Conservation (phyloP, 2,797 vertebrate genomes). For the Catharus ustulatus region DNA sequence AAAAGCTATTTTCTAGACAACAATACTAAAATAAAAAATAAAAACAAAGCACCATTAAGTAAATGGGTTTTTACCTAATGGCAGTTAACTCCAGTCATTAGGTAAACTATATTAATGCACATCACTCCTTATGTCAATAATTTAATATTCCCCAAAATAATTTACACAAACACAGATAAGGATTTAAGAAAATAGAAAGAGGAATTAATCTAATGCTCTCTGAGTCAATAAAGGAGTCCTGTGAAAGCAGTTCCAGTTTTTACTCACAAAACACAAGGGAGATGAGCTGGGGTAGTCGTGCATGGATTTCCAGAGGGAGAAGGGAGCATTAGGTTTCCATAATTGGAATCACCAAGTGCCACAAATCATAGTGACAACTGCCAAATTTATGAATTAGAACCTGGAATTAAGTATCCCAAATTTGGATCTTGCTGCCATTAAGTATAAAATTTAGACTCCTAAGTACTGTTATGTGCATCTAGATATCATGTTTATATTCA, state of each 20-base stretch:
- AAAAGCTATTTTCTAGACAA: slow-evolving; percentile 57
- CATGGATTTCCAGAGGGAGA: slow-evolving; percentile 16
- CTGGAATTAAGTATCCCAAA: neutral
- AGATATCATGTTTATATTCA: neutral
- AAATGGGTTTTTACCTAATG: slow-evolving; percentile 63
- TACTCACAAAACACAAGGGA: neutral
- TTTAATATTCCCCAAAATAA: slow-evolving; percentile 60
- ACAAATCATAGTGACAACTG: slow-evolving; percentile 48
- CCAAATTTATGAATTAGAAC: slow-evolving; percentile 30
- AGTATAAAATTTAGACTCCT: neutral
- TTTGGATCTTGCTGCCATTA: slow-evolving; percentile 1
- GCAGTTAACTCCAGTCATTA: slow-evolving; percentile 49
- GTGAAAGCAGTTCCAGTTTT: neutral
- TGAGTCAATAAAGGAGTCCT: slow-evolving; percentile 30
- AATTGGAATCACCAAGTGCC: slow-evolving; percentile 28
- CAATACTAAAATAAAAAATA: slow-evolving; percentile 32
- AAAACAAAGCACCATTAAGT: slow-evolving; percentile 60
- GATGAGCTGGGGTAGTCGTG: neutral
- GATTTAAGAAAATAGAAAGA: slow-evolving; percentile 45
- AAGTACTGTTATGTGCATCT: neutral
- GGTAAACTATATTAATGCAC: slow-evolving; percentile 44
- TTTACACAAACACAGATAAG: slow-evolving; percentile 39
- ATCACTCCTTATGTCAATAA: slow-evolving; percentile 53
- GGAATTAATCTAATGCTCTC: slow-evolving; percentile 47
- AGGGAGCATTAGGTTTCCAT: neutral